Base-by-base conservation (phyloP, 2,888 invertebrate species). In the Nymphalis polychloros region DNA sequence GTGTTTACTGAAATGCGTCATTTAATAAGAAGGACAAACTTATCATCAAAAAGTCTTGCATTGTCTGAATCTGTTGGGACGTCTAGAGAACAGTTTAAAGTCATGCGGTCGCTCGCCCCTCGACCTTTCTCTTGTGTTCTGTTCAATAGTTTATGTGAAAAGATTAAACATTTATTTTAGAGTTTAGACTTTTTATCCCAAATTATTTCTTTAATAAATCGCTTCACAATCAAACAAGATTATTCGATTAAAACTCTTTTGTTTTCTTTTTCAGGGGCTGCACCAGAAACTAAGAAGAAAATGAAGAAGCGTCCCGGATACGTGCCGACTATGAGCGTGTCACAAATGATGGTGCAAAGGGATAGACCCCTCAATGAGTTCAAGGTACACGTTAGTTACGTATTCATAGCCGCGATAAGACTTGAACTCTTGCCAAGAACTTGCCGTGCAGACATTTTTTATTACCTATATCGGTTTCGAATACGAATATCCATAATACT, bases 271-370 rank as follows among this genome's bases (percentile, higher is more conserved):
- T 72, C 84, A 87, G 87, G 79, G 31, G 62, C 80, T 67, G 81
- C 81, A 81, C 87, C 92, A 87, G 92, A 92, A 77, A 87, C 83
- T 31, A 94, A 94, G 82, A 95, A 95, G 86, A 95, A 95, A 89
- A 93, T 94, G 84, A 93, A 94, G 87, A 94, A 94, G 84, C 89
- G 94, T 74, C 88, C 93, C 59, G 92, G 94, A 70, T 93, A 94
- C 75, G 93, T 93, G 82, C 88, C 93, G 68, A 94, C 94, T 73
- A 93, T 94, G 79, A 94, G 94, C 76, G 94, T 95, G 67, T 94
- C 95, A 65, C 95, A 95, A 84, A 87, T 95, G 77, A 90, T 95
- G 89, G 94, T 94, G 72, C 95, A 95, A 79, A 92, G 94, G 77
- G 95, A 95, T 81, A 93, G 94, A 81, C 83, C 94, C 75, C 89